Base-by-base conservation (phyloP, 2,113 vertebrate genomes). In the Lasiurus cinereus region DNA sequence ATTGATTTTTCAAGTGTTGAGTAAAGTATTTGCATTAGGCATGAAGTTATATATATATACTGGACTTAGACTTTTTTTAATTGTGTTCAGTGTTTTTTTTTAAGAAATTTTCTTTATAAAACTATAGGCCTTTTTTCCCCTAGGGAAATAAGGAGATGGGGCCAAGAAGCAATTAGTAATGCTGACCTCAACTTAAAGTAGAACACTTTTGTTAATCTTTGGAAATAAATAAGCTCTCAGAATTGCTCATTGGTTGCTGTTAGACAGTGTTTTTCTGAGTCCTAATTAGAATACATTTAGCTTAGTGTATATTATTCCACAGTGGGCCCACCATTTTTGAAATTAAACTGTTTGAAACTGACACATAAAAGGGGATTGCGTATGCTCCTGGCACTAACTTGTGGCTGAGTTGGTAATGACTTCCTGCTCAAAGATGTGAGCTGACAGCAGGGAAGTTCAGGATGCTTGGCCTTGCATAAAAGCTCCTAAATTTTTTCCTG, bases 1-100 rank as follows among this genome's bases (percentile, higher is more conserved):
- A 66, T 59, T 82, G 69, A 74, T 88, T 91, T 94, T 94, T 62
- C 90, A 62, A 69, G 14, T 94, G 54, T 67, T 83, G 90, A 83
- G 46, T 84, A 79, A 85, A 33, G 3, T 85, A 46, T 90, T 91
- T 89, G 64, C 31, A 19, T 89, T 66, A 93, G 27, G 15, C 46
- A 83, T 46, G 54, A 82, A 8, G 12, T 80, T 84, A 27, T 39
- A 3, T 62, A 29, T 52, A 31, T 72, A 8, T 79, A 39, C 39
- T 83, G 31, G 36, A 67, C 22, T 79, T 91, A 77, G 0, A 48
- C 12, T 70, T 46, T 93, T 79, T 67, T 13, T 15, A 72, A 85
- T 74, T 72, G 7, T 82, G 7, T 82, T 91, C 4, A 64, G 13
- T 94, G n/a, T 67, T 48, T 18, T 93, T 39, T 39, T 95, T 96